phyloP scores from a whole-genome alignment of 2,113 vertebrate species.

The Vombatus ursinus region DNA sequence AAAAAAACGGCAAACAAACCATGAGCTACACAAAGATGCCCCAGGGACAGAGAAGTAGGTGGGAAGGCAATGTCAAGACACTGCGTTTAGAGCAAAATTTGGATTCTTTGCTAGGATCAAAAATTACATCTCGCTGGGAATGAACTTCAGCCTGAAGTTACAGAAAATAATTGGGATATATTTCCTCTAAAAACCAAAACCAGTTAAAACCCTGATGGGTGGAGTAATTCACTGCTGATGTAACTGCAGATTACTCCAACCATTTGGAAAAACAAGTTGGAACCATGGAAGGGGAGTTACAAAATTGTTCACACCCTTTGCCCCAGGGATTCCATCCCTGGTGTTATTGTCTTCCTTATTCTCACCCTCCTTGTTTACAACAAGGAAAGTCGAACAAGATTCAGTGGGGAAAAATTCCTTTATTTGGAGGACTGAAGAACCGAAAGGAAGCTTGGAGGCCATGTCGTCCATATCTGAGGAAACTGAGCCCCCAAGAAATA shows the following conservation, averaged over 20 bases:
- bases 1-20: constrained; percentile 4
- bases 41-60: background rate
- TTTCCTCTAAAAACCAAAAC: background rate
- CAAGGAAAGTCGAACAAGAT: background rate
- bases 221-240: background rate
- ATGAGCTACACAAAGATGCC: background rate
- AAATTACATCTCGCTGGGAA: background rate
- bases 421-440: background rate
- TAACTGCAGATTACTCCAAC: background rate
- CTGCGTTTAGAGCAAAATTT: background rate
- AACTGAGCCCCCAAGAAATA: background rate
- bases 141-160: background rate
- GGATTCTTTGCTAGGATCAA: background rate
- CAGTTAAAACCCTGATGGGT: background rate
- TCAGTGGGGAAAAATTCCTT: background rate
- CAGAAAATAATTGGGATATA: background rate
- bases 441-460: background rate
- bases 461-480: background rate
- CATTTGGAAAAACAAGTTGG: background rate
- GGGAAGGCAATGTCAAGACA: background rate
- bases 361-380: background rate
- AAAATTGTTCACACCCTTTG: background rate
- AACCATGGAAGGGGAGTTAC: background rate
- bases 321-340: background rate
- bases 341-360: background rate